Evolutionary conservation across 2,888 invertebrate species (phyloP).

Genomic region (Thecophora atra): DNA sequence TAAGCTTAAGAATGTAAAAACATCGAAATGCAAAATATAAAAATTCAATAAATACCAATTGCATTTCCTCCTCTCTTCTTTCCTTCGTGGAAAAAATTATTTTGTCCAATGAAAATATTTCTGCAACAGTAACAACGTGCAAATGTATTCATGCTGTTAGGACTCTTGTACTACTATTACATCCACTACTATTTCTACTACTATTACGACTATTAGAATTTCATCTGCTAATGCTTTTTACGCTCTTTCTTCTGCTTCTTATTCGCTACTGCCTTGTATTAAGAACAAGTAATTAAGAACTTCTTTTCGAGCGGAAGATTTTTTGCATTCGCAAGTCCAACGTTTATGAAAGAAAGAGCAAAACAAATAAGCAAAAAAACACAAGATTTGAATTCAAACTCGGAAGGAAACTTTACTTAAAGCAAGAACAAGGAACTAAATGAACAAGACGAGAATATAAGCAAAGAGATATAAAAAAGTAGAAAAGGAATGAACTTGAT

Average conservation of each 20-base stretch:
- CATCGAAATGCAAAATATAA: not conserved
- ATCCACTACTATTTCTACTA: not conserved
- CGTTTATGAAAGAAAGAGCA: constrained; percentile 15
- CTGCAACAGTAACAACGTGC: not conserved
- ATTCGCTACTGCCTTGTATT: not conserved
- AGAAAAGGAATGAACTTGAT: not conserved
- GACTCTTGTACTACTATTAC: not conserved
- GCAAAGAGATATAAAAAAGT: not conserved
- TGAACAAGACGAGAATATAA: not conserved
- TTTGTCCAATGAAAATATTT: not conserved
- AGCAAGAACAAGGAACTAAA: not conserved
- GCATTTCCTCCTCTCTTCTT: not conserved
- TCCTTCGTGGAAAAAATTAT: not conserved
- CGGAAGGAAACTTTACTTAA: not conserved
- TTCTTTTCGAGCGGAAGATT: constrained; percentile 34
- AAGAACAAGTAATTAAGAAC: constrained; percentile 36
- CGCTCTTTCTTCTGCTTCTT: not conserved
- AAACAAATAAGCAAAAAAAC: no score
- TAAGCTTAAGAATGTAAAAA: not conserved
- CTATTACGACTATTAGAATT: no score
- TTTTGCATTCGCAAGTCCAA: constrained; percentile 3
- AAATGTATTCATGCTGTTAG: not conserved
- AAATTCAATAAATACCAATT: not conserved
- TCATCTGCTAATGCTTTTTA: not conserved
- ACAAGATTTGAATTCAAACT: not conserved